Conservation (phyloP, 2,113 vertebrate species). For the Mastomys natalensis region DNA sequence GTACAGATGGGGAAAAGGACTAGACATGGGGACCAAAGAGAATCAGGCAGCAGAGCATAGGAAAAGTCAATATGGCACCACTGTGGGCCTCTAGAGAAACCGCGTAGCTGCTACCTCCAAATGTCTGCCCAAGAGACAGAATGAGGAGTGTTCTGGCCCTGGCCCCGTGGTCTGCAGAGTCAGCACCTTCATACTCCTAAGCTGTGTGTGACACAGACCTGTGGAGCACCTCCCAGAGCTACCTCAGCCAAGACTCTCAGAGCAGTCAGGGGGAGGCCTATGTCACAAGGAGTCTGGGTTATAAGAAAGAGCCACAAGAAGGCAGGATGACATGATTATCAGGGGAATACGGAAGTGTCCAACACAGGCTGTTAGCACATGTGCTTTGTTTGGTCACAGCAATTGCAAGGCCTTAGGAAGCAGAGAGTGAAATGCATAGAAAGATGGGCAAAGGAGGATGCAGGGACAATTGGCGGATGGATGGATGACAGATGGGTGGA, state of each 20-base stretch:
- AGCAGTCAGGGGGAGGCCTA: background rate
- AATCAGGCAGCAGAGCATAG: background rate
- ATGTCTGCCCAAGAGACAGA: background rate
- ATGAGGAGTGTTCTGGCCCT: background rate
- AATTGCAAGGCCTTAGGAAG: background rate
- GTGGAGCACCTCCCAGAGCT: background rate
- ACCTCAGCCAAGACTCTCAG: background rate
- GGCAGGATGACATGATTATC: accelerated
- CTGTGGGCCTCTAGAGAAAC: background rate
- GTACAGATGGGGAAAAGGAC: background rate
- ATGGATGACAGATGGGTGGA: too few species aligned
- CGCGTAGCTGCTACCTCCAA: background rate
- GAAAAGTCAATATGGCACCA: too few species aligned
- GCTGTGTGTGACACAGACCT: background rate
- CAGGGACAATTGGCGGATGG: too few species aligned
- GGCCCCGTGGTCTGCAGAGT: background rate
- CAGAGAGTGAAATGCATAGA: background rate
- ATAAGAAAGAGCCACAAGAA: background rate
- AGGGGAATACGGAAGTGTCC: accelerated
- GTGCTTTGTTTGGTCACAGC: background rate
- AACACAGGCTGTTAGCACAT: accelerated
- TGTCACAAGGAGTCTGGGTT: background rate
- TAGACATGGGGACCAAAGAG: background rate
- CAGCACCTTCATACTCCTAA: accelerated
- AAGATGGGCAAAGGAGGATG: too few species aligned